Percentiles rank a stretch among this genome's conserved stretches.
phyloP scores from a whole-genome alignment of 2,888 invertebrate genomes.

The Acholoe squamosa region DNA sequence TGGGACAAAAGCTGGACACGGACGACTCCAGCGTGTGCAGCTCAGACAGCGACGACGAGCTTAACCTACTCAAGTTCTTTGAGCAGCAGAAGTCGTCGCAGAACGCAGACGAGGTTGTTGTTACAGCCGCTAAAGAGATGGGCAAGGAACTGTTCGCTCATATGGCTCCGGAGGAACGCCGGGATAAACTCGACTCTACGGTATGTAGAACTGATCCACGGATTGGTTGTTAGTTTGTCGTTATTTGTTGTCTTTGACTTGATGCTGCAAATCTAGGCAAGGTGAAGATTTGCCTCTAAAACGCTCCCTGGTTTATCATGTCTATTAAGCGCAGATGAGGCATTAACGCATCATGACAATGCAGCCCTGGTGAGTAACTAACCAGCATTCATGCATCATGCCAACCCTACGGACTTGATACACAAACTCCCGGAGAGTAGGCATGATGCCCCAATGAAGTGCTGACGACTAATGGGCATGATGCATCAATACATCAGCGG shows the following conservation, averaged over 20 bases:
- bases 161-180: constrained; percentile 88
- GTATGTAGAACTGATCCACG: constrained; percentile 84
- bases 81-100: constrained; percentile 69
- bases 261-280: background rate
- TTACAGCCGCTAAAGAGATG: constrained; percentile 93
- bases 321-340: no score
- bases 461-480: no score
- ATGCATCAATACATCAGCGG: no score
- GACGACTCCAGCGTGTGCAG: constrained; percentile 44
- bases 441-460: no score
- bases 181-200: constrained; percentile 92
- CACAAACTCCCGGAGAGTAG: no score
- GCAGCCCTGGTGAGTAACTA: no score
- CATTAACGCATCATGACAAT: no score
- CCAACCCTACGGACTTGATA: no score
- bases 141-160: constrained; percentile 91
- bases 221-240: background rate
- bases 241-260: background rate
- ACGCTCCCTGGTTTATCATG: no score
- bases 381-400: no score
- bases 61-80: constrained; percentile 68
- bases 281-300: background rate
- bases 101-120: constrained; percentile 85
- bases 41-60: constrained; percentile 69
- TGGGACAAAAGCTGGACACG: constrained; percentile 38